Base-by-base conservation (phyloP, 2,888 invertebrate genomes). In the Rosalia funebris region DNA sequence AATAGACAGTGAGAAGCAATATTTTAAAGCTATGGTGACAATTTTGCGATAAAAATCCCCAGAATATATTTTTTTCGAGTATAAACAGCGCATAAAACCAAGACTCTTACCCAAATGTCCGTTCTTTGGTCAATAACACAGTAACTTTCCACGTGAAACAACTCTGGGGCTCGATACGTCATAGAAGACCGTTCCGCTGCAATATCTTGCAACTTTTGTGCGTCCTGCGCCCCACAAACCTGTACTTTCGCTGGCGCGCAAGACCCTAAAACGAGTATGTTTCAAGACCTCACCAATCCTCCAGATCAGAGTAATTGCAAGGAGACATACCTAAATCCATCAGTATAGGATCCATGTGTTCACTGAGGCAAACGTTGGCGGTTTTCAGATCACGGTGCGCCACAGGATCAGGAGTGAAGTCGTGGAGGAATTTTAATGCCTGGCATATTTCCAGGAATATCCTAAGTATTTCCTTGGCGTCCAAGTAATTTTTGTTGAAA, bases 331-430 rank as follows among this genome's bases (percentile, higher is more conserved):
- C 92, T 71, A 95, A 85, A 81, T 95, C 95, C 86, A 94, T 94
- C 63, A 95, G 85, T 50, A 94, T 83, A 0, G 93, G 90, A 48
- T 85, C 86, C 75, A 86, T 85, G 52, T 88, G 87, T 73, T 91
- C 89, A 14, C 87, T 86, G 17, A 94, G 79, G 71, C 95, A 87
- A 65, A 95, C 86, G 81, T 95, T 95, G 11, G 90, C 91, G 52
- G 94, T 92, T 82, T 95, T 95, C 34, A 95, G 79, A 81, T 95
- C 95, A 73, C 95, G 86, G 77, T 93, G 93, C 34, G 92, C 92
- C 68, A 92, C 82, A 14, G 92, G 88, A 58, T 88, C 85, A 0
- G 92, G 92, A 73, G 86, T 86, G 16, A 86, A 84, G 71, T 88
- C 87, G 75, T 94, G 93, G 75, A 94, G 86, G 45, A 88, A 89